Conservation (phyloP, 1,140 invertebrate species). For the Drosophila athabasca region DNA sequence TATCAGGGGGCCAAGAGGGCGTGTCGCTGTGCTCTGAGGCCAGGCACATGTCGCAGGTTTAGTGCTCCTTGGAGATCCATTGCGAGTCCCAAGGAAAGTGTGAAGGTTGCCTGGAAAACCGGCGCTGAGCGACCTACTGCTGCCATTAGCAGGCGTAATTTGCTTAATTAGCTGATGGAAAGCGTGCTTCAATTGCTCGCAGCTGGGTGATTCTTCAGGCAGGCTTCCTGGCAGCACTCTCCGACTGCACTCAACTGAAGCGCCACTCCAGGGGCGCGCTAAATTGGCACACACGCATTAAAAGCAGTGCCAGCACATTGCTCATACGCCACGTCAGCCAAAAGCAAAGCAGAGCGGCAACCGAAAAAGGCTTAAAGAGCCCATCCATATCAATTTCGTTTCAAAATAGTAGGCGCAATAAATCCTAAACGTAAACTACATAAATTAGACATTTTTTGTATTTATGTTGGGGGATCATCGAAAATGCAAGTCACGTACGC, state of each 20-base stretch:
- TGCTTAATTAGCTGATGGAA: conserved; percentile 54
- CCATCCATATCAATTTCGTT: conserved; percentile 58
- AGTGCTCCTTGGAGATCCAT: conserved; percentile 48
- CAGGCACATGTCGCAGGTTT: conserved; percentile 42
- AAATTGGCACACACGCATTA: conserved; percentile 69
- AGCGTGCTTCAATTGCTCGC: neutral
- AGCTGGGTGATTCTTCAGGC: conserved; percentile 9
- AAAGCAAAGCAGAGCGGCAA: too few relatives aligned
- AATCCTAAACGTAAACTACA: conserved; percentile 78
- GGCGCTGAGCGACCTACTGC: neutral
- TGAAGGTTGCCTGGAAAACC: conserved; percentile 24
- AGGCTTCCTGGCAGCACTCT: conserved; percentile 1
- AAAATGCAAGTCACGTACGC: conserved; percentile 62
- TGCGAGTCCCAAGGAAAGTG: conserved; percentile 37
- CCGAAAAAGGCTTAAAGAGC: conserved; percentile 42
- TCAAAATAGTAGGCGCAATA: conserved; percentile 66
- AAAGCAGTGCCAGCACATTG: conserved; percentile 54
- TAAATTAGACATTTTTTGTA: conserved; percentile 73
- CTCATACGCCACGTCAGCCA: conserved; percentile 40
- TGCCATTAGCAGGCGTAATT: conserved; percentile 43
- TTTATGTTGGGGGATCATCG: conserved; percentile 51
- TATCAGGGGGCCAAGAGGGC: conserved; percentile 37
- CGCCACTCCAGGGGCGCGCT: conserved; percentile 47
- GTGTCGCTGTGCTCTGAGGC: conserved; percentile 30
- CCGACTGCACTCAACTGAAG: conserved; percentile 56